phyloP scores from a whole-genome alignment of 1,140 invertebrate species.

The Zaprionus ghesquierei region DNA sequence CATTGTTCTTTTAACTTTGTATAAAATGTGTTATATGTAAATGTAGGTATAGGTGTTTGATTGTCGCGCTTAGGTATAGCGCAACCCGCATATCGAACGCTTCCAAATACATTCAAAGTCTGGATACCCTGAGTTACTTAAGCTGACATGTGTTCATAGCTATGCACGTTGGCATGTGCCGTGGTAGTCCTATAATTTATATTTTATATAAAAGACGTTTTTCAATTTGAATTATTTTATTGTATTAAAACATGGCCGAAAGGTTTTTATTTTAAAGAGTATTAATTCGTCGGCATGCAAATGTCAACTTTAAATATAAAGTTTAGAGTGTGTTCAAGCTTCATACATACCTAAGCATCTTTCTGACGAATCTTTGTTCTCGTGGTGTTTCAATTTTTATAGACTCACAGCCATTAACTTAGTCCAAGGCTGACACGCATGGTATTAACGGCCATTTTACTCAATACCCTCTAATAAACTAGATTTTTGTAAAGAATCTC shows the following conservation, averaged over 20 bases:
- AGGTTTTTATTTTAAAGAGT: not conserved
- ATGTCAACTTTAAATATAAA: no score
- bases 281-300: not conserved
- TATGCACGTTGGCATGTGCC: not conserved
- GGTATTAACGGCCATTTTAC: slow-evolving; percentile 48
- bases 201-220: no score
- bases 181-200: not conserved
- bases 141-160: not conserved
- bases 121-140: not conserved
- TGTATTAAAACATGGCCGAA: no score
- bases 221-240: no score
- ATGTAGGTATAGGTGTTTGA: not conserved
- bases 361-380: not conserved
- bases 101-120: not conserved
- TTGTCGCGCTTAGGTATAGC: not conserved
- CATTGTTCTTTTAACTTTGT: not conserved
- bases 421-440: slow-evolving; percentile 57
- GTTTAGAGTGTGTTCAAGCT: slow-evolving; percentile 3
- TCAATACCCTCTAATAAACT: slow-evolving; percentile 12
- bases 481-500: slow-evolving; percentile 36
- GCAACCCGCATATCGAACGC: slow-evolving; percentile 10
- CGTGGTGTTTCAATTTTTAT: slow-evolving; percentile 37
- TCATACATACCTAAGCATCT: not conserved
- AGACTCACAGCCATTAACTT: slow-evolving; percentile 57
- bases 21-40: not conserved